Conservation (phyloP, 2,888 invertebrate genomes). For the Nemurella pictetii region DNA sequence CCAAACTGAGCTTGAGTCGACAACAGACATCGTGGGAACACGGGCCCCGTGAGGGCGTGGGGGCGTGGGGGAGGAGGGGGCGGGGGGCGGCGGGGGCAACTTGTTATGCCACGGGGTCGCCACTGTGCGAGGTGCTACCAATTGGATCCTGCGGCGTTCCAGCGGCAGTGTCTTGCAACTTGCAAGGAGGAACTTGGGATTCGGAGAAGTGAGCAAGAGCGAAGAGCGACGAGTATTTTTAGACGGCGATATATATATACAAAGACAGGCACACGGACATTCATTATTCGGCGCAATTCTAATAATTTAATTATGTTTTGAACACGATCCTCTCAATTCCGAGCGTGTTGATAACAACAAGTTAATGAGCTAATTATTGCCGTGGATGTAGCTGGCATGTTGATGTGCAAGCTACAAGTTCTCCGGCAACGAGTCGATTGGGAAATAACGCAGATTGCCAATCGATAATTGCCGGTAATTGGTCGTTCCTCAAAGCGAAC, state of each 20-base stretch:
- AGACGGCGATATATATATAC: not conserved
- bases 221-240: not conserved
- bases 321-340: not conserved
- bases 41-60: no score
- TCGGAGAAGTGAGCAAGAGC: not conserved
- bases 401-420: not conserved
- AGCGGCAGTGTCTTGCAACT: not conserved
- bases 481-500: no score
- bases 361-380: not conserved
- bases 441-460: not conserved
- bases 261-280: not conserved
- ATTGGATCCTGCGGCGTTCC: not conserved
- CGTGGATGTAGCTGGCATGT: no score
- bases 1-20: no score
- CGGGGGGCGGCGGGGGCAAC: no score
- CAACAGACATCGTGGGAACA: no score
- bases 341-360: not conserved
- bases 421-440: not conserved
- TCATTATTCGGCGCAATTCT: not conserved
- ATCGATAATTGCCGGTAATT: not conserved
- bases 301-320: not conserved
- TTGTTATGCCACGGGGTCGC: no score
- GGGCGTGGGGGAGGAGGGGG: no score
- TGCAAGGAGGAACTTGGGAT: not conserved
- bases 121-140: no score